Evolutionary conservation across 1,140 invertebrate genomes (phyloP).

Genomic region (Lepidurus packardi): DNA sequence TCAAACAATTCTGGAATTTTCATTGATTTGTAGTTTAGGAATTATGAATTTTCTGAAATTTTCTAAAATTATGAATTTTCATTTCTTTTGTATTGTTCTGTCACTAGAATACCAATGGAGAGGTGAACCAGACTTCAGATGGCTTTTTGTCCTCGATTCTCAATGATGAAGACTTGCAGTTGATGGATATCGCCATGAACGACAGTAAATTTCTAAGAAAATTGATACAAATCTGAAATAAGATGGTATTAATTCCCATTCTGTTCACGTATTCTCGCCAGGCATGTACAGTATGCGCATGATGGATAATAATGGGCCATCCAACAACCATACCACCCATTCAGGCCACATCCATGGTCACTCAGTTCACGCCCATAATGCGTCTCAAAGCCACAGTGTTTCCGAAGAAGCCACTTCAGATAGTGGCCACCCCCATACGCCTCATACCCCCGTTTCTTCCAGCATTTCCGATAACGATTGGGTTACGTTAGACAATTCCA

Average conservation of each 20-base stretch:
- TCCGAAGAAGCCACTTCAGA: constrained; percentile 44
- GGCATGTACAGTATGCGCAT: constrained; percentile 80
- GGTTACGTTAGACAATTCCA: constrained; percentile 24
- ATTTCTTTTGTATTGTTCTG: constrained; percentile 20
- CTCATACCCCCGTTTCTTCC: neutral
- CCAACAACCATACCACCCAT: neutral
- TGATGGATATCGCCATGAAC: constrained; percentile 83
- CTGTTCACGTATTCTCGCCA: constrained; percentile 46
- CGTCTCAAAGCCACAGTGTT: constrained; percentile 45
- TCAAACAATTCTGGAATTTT: neutral
- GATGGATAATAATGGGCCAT: constrained; percentile 56
- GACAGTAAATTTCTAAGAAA: constrained; percentile 58
- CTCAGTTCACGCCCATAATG: neutral
- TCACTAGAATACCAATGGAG: constrained; percentile 29
- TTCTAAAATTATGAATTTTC: too few relatives aligned
- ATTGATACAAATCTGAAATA: neutral
- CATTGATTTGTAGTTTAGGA: too few relatives aligned
- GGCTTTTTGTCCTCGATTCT: constrained; percentile 77
- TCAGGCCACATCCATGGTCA: too few relatives aligned
- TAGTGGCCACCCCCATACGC: constrained; percentile 37
- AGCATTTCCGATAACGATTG: constrained; percentile 34
- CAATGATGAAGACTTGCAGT: constrained; percentile 76
- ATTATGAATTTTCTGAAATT: too few relatives aligned
- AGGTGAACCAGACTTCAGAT: constrained; percentile 46
- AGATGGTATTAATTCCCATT: neutral